These are phyloP conservation scores for Ashinkailepas kermadecensis DNA, from an alignment of 2,888 invertebrate species.

Conservation along the genomic window DNA sequence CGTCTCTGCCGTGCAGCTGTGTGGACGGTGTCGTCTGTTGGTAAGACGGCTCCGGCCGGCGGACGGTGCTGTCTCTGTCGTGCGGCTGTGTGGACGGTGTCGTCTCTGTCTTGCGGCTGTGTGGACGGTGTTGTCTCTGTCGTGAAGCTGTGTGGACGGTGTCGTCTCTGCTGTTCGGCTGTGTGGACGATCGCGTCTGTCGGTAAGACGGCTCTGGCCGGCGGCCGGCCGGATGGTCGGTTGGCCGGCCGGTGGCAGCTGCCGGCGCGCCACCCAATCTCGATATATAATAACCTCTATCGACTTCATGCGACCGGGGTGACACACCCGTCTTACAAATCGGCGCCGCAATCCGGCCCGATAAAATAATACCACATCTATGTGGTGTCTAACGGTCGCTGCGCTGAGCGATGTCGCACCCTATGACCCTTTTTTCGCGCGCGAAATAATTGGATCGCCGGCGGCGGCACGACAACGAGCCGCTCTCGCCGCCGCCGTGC, in stretches of 20 bases:
- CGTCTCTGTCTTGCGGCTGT: too few relatives aligned
- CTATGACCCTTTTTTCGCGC: neutral
- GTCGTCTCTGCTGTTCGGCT: too few relatives aligned
- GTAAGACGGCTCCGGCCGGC: too few relatives aligned
- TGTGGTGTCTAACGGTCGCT: neutral
- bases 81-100: too few relatives aligned
- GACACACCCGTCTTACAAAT: constrained; percentile 6
- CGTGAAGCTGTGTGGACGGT: too few relatives aligned
- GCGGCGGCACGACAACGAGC: neutral
- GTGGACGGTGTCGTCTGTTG: too few relatives aligned
- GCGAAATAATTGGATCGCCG: constrained; percentile 5
- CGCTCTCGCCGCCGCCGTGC: neutral
- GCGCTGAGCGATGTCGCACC: neutral
- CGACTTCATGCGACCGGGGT: neutral
- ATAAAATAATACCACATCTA: neutral
- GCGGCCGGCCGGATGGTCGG: neutral
- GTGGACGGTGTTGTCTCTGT: too few relatives aligned
- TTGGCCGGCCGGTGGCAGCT: neutral
- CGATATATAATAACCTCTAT: constrained; percentile 23
- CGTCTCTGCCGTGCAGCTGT: too few relatives aligned
- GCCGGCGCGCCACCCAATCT: constrained; percentile 4
- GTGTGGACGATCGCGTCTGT: too few relatives aligned
- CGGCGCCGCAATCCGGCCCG: constrained; percentile 9
- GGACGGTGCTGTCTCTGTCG: too few relatives aligned
- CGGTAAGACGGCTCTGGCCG: neutral